Evolutionary conservation across 2,888 invertebrate genomes (phyloP).

Genomic region (Myopa tessellatipennis): DNA sequence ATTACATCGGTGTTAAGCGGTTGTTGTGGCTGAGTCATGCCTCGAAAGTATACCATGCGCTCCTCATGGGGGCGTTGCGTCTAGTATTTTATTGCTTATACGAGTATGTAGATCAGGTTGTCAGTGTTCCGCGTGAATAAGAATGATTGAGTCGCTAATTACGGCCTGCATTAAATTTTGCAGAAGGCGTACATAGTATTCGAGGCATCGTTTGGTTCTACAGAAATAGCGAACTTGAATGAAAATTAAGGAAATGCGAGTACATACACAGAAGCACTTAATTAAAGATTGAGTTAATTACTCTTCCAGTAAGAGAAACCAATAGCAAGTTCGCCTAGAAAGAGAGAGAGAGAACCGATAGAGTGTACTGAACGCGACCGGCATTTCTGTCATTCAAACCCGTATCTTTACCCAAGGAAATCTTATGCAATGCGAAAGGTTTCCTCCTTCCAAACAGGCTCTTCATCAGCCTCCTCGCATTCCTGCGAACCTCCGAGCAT

Average conservation of each 20-base stretch:
- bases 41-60: constrained; percentile 5
- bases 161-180: too few relatives aligned
- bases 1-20: not conserved
- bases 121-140: not conserved
- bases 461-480: not conserved
- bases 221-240: not conserved
- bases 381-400: too few relatives aligned
- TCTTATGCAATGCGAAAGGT: not conserved
- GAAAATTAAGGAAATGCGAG: too few relatives aligned
- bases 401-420: too few relatives aligned
- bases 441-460: not conserved
- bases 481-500: constrained; percentile 9
- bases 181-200: too few relatives aligned
- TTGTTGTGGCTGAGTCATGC: constrained; percentile 22
- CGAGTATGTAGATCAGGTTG: constrained; percentile 3
- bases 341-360: not conserved
- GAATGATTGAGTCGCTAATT: not conserved
- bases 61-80: not conserved
- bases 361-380: not conserved
- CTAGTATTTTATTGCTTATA: not conserved
- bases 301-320: not conserved
- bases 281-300: too few relatives aligned
- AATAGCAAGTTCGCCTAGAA: not conserved
- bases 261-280: too few relatives aligned
- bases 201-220: too few relatives aligned